Evolutionary conservation across 2,797 vertebrate species (phyloP), one percentile per base, ranked within the genome.

Genomic region (Apogon talboti): DNA sequence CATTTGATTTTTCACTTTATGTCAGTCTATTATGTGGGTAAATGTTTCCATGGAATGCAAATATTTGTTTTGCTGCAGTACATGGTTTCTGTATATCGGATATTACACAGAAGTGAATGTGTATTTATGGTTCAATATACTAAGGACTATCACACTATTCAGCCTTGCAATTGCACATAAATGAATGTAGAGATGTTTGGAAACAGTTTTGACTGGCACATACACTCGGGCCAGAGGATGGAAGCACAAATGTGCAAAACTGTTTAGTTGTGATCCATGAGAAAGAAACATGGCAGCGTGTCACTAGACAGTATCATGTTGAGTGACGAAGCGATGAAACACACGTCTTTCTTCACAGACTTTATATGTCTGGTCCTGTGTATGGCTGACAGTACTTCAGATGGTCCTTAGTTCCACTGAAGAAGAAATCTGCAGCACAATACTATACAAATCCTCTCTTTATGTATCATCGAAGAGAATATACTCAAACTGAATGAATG

Each of bases 1-100:
- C 15, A 74, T 73, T 35, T 57, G 21, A 64, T 38, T 75, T 74
- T 67, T 71, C 55, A 18, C 41, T 68, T 81, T 60, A 52, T 56
- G 57, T 71, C 75, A 73, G 64, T 80, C 60, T 58, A 46, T 42
- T 67, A 59, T 76, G 78, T 74, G 83, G 66, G 74, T 76, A 79
- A 72, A 79, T 78, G 77, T 89, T 71, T 84, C 79, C 67, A 73
- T 86, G 87, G 84, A 91, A 92, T 92, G 87, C 77, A 89, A 86
- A 85, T 88, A 81, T 86, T 92, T 83, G 90, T 92, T 92, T 91
- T 83, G 79, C 70, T 74, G 76, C 59, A 28, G 45, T 52, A 69
- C 67, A 75, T 67, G 44, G 54, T 77, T 74, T 86, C 66, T 88
- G 78, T 84, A 79, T 59, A 74, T 68, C 47, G 49, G 51, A 84